Evolutionary conservation across 2,888 invertebrate genomes (phyloP).

Genomic region (Dioctria rufipes): DNA sequence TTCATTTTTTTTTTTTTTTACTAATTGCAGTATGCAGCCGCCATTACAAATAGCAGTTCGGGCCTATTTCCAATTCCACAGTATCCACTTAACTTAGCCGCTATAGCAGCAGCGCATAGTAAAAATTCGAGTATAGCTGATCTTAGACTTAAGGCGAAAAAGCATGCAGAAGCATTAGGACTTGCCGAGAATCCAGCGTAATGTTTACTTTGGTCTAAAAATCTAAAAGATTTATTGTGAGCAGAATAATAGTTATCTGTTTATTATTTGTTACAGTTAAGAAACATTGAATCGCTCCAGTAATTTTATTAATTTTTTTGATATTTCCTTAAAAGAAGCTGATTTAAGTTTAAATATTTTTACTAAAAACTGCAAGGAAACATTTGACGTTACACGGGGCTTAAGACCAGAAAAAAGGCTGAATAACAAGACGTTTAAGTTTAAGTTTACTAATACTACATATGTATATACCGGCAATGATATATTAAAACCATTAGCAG

Average conservation of each 20-base stretch:
- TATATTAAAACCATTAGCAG: too few relatives aligned
- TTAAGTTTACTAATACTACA: too few relatives aligned
- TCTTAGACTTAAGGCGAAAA: slow-evolving; percentile 91
- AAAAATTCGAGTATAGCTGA: slow-evolving; percentile 96
- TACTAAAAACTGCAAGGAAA: too few relatives aligned
- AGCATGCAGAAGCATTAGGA: slow-evolving; percentile 91
- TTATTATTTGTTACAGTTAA: neutral
- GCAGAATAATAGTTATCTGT: neutral
- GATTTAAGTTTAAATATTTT: too few relatives aligned
- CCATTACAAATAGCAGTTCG: slow-evolving; percentile 74
- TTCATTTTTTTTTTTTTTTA: slow-evolving; percentile 56
- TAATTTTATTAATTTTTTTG: neutral
- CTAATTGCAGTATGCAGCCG: slow-evolving; percentile 74
- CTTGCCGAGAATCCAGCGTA: slow-evolving; percentile 63
- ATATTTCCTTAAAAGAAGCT: neutral
- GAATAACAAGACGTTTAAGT: too few relatives aligned
- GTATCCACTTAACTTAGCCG: slow-evolving; percentile 83
- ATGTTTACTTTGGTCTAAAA: slow-evolving; percentile 21
- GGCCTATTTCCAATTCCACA: slow-evolving; percentile 78
- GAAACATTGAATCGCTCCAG: neutral
- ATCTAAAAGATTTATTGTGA: neutral
- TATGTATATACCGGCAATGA: too few relatives aligned
- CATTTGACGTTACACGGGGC: too few relatives aligned
- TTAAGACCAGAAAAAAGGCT: too few relatives aligned
- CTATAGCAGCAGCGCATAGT: slow-evolving; percentile 85